Evolutionary conservation across 2,113 vertebrate species (phyloP).

Genomic region (Carollia perspicillata): DNA sequence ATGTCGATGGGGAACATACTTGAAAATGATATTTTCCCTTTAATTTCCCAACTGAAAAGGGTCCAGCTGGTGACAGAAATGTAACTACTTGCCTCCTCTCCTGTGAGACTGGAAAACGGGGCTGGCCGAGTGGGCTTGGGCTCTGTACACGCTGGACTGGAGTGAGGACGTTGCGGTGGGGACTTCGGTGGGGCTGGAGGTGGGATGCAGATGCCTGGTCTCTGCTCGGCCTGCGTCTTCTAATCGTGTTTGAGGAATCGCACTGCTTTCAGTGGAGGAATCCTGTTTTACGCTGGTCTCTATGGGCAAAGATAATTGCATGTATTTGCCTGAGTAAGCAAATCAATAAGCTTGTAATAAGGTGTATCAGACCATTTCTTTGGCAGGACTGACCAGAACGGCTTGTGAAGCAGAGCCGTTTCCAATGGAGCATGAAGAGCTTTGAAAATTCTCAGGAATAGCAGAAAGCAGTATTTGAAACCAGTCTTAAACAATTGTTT

Average conservation of each 20-base stretch:
- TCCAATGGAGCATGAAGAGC: slow-evolving; percentile 60
- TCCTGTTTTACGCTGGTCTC: slow-evolving; percentile 59
- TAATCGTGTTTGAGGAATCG: slow-evolving; percentile 34
- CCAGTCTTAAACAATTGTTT: slow-evolving; percentile 65
- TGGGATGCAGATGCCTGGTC: background rate
- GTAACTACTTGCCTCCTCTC: background rate
- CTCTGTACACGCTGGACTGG: background rate
- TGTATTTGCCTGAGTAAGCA: slow-evolving; percentile 69
- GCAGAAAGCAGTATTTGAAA: slow-evolving; percentile 66
- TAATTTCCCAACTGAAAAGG: background rate
- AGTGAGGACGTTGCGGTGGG: background rate
- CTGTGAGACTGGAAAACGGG: background rate
- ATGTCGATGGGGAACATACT: background rate
- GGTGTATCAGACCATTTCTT: slow-evolving; percentile 70
- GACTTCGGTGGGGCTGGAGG: background rate
- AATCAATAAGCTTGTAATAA: slow-evolving; percentile 62
- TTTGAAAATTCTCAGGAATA: slow-evolving; percentile 66
- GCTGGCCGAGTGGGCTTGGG: background rate
- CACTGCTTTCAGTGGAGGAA: slow-evolving; percentile 32
- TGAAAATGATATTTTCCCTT: background rate
- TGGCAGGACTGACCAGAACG: slow-evolving; percentile 65
- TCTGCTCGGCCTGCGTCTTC: background rate
- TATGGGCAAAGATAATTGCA: slow-evolving; percentile 36
- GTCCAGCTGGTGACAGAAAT: background rate
- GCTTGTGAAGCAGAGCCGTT: slow-evolving; percentile 69